These are phyloP conservation scores for Pyxicephalus adspersus DNA, from an alignment of 2,113 vertebrate species.

Conservation along the genomic window DNA sequence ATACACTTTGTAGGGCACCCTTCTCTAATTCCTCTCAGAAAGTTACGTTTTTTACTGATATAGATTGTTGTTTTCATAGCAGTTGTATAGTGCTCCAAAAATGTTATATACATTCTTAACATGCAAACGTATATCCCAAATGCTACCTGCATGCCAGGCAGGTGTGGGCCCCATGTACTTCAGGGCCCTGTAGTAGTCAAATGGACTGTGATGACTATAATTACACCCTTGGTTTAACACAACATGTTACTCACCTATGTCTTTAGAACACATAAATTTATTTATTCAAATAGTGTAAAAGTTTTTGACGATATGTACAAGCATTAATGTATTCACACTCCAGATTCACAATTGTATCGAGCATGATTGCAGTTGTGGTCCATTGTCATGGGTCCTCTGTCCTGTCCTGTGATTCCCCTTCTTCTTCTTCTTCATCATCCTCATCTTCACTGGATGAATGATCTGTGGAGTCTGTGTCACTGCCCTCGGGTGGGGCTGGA, in stretches of 20 bases:
- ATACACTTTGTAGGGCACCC: no score
- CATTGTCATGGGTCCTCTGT: conserved; percentile 28
- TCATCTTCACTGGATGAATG: conserved; percentile 52
- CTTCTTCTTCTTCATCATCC: background rate
- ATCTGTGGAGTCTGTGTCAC: conserved; percentile 50
- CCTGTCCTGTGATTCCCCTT: conserved; percentile 38
- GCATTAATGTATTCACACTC: background rate
- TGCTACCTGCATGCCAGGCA: no score
- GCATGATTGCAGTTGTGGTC: background rate
- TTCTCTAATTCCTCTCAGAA: no score
- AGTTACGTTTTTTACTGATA: no score
- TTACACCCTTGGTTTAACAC: background rate
- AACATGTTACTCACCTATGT: background rate
- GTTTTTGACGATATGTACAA: background rate
- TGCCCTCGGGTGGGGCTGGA: conserved; percentile 19
- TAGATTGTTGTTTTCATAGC: no score
- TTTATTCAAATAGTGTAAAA: background rate
- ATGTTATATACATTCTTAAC: no score
- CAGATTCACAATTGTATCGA: background rate
- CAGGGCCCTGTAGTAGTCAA: no score
- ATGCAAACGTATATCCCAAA: no score
- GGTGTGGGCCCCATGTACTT: no score
- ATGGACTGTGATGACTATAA: no score
- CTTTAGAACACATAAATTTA: background rate
- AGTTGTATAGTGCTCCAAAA: no score